phyloP scores from a whole-genome alignment of 2,888 invertebrate genomes.

The Nezara viridula region DNA sequence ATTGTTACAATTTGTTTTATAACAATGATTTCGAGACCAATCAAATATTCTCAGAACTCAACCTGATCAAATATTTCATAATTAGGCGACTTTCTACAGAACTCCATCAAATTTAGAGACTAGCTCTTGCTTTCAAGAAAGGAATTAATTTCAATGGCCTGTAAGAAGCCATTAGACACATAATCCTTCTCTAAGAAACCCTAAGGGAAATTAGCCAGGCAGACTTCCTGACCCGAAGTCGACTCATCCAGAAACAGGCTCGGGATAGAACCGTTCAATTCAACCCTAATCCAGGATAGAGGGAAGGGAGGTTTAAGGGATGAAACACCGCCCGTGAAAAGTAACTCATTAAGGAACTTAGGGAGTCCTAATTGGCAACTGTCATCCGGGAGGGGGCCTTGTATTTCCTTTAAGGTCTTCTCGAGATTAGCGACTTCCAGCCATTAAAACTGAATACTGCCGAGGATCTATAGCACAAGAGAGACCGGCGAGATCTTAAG shows the following conservation, averaged over 20 bases:
- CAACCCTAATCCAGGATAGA: not conserved
- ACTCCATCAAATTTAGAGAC: not conserved
- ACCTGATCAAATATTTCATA: not conserved
- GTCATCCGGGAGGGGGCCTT: slow-evolving; percentile 29
- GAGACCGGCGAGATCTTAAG: not conserved
- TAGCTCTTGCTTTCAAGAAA: not conserved
- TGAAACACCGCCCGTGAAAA: slow-evolving; percentile 40
- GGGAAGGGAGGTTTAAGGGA: not conserved
- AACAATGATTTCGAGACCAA: too few species aligned
- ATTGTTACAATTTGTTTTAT: too few species aligned
- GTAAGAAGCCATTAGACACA: slow-evolving; percentile 34
- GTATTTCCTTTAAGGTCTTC: slow-evolving; percentile 26
- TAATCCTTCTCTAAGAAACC: not conserved
- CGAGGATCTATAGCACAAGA: not conserved
- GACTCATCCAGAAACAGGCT: not conserved
- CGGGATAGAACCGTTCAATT: slow-evolving; percentile 17
- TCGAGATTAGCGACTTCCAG: not conserved
- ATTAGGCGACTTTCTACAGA: not conserved
- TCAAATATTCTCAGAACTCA: too few species aligned
- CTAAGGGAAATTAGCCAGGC: not conserved
- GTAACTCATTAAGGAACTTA: slow-evolving; percentile 47
- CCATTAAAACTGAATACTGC: slow-evolving; percentile 10
- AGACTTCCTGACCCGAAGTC: slow-evolving; percentile 24
- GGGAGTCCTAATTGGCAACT: slow-evolving; percentile 41
- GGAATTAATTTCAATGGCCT: slow-evolving; percentile 20